phyloP scores from a whole-genome alignment of 2,888 invertebrate genomes.

The Scaptomyza caliginosa region DNA sequence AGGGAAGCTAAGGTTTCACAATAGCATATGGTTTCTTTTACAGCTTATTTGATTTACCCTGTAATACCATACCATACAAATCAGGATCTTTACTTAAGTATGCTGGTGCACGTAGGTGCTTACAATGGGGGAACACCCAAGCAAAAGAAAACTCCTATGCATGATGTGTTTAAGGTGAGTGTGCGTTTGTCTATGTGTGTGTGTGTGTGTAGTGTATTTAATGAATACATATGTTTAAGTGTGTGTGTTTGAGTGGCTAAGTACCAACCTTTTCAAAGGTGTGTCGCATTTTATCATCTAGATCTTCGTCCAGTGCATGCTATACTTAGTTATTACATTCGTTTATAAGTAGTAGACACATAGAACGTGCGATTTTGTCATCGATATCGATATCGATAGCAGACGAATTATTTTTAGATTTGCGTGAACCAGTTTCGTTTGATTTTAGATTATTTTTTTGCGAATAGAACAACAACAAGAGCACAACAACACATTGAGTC shows the following conservation, averaged over 20 bases:
- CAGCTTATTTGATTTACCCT: neutral
- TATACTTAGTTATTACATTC: slow-evolving; percentile 59
- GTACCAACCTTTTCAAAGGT: slow-evolving; percentile 91
- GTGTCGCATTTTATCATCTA: slow-evolving; percentile 86
- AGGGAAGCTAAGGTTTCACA: neutral
- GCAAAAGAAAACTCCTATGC: neutral
- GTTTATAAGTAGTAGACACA: slow-evolving; percentile 55
- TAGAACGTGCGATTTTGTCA: slow-evolving; percentile 44
- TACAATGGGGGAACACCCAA: neutral
- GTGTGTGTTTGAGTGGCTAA: slow-evolving; percentile 27
- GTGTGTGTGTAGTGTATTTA: neutral
- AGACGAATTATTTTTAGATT: slow-evolving; percentile 7
- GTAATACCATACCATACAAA: neutral
- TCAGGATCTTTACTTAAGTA: neutral
- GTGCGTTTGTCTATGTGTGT: neutral
- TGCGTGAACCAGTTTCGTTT: neutral
- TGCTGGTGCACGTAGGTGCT: neutral
- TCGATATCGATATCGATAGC: slow-evolving; percentile 4
- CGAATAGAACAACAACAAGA: slow-evolving; percentile 40
- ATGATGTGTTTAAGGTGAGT: neutral
- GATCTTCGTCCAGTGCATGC: slow-evolving; percentile 80
- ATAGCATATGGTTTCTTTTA: too few species aligned
- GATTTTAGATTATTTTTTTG: neutral
- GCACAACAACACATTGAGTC: slow-evolving; percentile 71
- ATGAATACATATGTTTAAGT: neutral